Base-by-base conservation (phyloP, 2,888 invertebrate species). In the Escarpia spicata region DNA sequence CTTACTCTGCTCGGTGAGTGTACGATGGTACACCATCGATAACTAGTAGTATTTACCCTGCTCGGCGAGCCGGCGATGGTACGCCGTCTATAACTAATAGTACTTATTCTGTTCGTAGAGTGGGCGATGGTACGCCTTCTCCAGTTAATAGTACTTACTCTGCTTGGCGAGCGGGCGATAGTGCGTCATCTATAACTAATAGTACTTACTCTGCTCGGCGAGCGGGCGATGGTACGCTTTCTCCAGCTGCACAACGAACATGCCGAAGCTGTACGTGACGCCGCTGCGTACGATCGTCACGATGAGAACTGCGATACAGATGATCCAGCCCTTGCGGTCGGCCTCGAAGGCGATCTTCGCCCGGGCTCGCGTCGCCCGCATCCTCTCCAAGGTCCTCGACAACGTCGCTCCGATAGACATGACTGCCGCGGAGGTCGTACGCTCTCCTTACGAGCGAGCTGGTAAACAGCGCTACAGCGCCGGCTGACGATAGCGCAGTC, bases 181-280 rank as follows among this genome's bases (percentile, higher is more conserved):
- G n/a, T 75, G 6, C n/a, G 75, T 26, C 75, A 6, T 75, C 75
- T 75, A 3, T 26, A 26, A n/a, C 75, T 19, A 26, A 6, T 75
- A 26, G 31, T 91, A 93, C 95, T 95, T 92, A 95, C 95, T 94
- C 92, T 95, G 94, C 92, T 95, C 95, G 12, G 95, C 94, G 93
- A 95, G 93, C 3, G 94, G 92, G 3, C 93, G 91, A 90, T 95
- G 93, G 93, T 94, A 95, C 44, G 92, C 89, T 8, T 92, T 92
- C 92, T 95, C 93, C 58, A 95, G 93, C 91, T 94, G 90, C 12
- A 95, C 95, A n/a, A 95, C 94, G 92, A 95, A 94, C 92, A 95
- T 93, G 31, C 95, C 95, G 92, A 95, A 95, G 92, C 95, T 95
- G 94, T 95, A 95, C 43, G 95, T 95, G 92, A 95, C 94, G 75